phyloP scores from a whole-genome alignment of 2,113 vertebrate genomes.

The Thryonomys swinderianus region DNA sequence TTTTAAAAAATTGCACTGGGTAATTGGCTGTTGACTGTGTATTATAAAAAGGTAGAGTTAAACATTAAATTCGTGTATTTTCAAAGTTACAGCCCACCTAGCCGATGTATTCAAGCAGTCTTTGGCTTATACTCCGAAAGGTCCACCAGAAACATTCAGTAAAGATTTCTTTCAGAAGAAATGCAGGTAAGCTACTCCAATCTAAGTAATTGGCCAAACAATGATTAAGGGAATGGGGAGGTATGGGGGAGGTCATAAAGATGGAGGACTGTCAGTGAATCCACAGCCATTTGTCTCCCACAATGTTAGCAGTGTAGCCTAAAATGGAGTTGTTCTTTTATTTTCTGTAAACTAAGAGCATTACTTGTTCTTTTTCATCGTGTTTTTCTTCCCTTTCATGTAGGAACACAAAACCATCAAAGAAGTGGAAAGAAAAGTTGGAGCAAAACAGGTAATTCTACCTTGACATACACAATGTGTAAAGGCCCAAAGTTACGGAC shows the following conservation, averaged over 20 bases:
- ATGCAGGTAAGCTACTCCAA: slow-evolving; percentile 79
- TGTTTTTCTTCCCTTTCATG: slow-evolving; percentile 38
- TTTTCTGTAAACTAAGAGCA: not conserved
- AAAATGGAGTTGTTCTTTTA: not conserved
- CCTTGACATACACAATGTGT: not conserved
- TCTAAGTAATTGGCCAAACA: not conserved
- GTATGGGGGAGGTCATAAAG: accelerated
- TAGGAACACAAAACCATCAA: slow-evolving; percentile 66
- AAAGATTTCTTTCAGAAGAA: slow-evolving; percentile 55
- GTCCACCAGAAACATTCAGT: slow-evolving; percentile 7
- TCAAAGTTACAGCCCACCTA: slow-evolving; percentile 82
- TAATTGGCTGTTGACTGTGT: accelerated
- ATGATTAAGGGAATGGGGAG: not conserved
- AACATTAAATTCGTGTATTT: not conserved
- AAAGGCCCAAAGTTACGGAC: not conserved
- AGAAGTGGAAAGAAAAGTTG: slow-evolving; percentile 86
- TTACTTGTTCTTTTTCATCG: not conserved
- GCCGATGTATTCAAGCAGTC: slow-evolving; percentile 81
- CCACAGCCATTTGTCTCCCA: not conserved
- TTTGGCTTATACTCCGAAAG: not conserved
- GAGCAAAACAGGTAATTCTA: slow-evolving; percentile 86
- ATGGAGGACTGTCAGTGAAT: not conserved
- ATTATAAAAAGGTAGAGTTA: not conserved
- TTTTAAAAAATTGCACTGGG: not conserved
- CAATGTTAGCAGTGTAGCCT: not conserved